Evolutionary conservation across 1,140 invertebrate genomes (phyloP).

Genomic region (Saxidomus purpurata): DNA sequence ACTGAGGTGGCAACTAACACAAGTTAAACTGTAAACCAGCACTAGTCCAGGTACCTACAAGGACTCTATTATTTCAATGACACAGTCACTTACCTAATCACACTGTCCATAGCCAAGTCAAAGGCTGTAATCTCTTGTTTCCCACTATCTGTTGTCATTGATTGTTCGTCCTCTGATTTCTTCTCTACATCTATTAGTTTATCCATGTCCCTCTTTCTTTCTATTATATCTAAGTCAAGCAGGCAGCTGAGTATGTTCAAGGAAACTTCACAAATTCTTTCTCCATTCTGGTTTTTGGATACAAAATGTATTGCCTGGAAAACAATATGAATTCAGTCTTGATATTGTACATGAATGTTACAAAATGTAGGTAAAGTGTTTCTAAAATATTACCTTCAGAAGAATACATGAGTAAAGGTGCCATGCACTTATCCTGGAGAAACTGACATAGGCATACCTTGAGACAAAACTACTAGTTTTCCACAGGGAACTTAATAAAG

Average conservation of each 20-base stretch:
- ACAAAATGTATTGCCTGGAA: slow-evolving; percentile 93
- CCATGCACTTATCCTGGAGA: no score
- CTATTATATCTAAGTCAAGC: slow-evolving; percentile 93
- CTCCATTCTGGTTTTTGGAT: slow-evolving; percentile 92
- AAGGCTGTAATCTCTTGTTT: slow-evolving; percentile 81
- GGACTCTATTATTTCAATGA: no score
- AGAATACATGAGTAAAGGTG: no score
- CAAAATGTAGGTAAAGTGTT: no score
- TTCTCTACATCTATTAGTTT: slow-evolving; percentile 50
- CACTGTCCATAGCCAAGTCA: slow-evolving; percentile 87
- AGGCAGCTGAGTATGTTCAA: slow-evolving; percentile 95
- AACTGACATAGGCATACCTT: no score
- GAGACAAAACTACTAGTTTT: no score
- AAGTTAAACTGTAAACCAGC: no score
- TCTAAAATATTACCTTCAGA: no score
- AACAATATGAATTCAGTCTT: not conserved
- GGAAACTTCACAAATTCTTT: slow-evolving; percentile 95
- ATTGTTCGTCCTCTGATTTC: slow-evolving; percentile 45
- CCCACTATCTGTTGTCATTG: slow-evolving; percentile 44
- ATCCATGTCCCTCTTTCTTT: slow-evolving; percentile 73
- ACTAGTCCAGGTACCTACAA: no score
- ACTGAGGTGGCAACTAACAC: no score
- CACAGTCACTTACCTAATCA: slow-evolving; percentile 85
- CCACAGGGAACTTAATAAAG: no score
- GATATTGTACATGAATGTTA: no score